These are phyloP conservation scores for Papilio protenor DNA, from an alignment of 2,888 invertebrate genomes.

Conservation along the genomic window DNA sequence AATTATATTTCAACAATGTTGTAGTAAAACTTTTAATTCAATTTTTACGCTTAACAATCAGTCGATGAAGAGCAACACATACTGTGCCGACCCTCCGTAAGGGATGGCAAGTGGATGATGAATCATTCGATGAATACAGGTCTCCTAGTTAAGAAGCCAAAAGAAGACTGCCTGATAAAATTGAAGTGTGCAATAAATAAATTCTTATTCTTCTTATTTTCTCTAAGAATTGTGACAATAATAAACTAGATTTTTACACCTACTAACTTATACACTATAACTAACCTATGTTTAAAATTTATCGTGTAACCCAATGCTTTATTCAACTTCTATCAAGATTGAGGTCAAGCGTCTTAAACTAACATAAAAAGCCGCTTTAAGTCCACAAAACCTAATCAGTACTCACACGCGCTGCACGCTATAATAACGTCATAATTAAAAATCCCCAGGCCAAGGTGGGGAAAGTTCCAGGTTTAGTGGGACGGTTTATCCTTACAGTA, in stretches of 20 bases:
- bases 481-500: constrained; percentile 65
- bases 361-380: constrained; percentile 67
- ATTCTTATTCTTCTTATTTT: no score
- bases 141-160: no score
- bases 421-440: constrained; percentile 78
- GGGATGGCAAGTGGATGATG: no score
- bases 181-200: no score
- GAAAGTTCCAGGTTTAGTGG: constrained; percentile 66
- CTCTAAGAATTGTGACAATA: no score
- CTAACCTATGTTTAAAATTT: neutral
- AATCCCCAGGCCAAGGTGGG: constrained; percentile 68
- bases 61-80: neutral
- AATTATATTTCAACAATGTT: constrained; percentile 49
- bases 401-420: constrained; percentile 71
- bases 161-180: no score
- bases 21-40: constrained; percentile 19
- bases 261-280: neutral
- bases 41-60: neutral
- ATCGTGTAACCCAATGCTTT: neutral
- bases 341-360: constrained; percentile 63
- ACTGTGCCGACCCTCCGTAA: no score
- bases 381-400: constrained; percentile 74
- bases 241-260: neutral
- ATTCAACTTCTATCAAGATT: constrained; percentile 17
- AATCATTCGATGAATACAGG: no score